Evolutionary conservation across 2,797 vertebrate species (phyloP), one percentile per base, ranked within the genome.

Genomic region (Halcyon leucocephala): DNA sequence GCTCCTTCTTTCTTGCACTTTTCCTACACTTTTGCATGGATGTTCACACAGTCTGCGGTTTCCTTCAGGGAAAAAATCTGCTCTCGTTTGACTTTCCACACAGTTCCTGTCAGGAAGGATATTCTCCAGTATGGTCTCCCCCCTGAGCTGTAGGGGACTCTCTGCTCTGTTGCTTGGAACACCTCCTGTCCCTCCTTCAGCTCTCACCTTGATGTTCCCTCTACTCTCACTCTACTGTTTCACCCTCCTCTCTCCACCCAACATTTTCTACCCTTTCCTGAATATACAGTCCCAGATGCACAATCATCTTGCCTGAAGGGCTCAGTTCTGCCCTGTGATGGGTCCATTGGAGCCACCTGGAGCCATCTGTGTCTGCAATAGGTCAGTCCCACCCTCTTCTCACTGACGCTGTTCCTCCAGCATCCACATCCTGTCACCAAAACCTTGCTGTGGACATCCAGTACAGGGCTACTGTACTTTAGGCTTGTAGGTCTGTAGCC

Each of bases 341-440:
- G 22, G 12, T 10, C 16, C 7, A 1, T 6, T 44, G 9, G 13
- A 64, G 20, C 7, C 0, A 0, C 3, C 3, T 69, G 35, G 18
- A 66, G 51, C 6, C 2, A 7, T 6, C 12, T 61, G 12, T n/a
- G 8, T 31, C 28, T 42, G 22, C 6, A 12, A 60, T 6, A 8
- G 12, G 3, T 8, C 29, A 71, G 13, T 10, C 37, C 26, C 14
- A 37, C 20, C 12, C 16, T 24, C 4, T 62, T 9, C 28, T 62
- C 29, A 4, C 10, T 37, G 24, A 73, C 9, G 16, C 14, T n/a
- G 6, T 6, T 71, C 37, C n/a, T 71, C 11, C 48, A 61, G 20
- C n/a, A 20, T 19, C 15, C 31, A 8, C 33, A 10, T 11, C 5
- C 26, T 3, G 1, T 13, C 22, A 46, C 35, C 25, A 78, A 51